Evolutionary conservation across 2,113 vertebrate species (phyloP), one percentile per base, ranked within the genome.

Genomic region (Oryzias celebensis): DNA sequence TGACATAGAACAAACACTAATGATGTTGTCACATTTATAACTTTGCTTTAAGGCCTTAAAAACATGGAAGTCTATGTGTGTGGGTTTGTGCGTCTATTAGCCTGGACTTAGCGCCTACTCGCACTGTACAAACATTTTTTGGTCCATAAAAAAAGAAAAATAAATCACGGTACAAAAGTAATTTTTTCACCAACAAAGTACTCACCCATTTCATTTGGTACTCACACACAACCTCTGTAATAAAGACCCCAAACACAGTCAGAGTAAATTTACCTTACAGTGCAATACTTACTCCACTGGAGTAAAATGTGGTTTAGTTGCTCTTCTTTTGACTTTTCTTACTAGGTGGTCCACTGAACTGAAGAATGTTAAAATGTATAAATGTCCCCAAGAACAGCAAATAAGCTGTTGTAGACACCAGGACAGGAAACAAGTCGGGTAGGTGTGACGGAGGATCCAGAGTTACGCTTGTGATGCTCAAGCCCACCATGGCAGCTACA

Each of bases 341-440:
- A 45, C 67, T 85, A 49, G 71, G 86, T 2, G 87, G 81, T 64
- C 92, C 90, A 71, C 89, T 95, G 65, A 98, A 90, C 58, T 95
- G 89, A 36, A 97, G 58, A 0, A 94, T 6, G 41, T 94, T 96
- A 62, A 99, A 98, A 66, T 98, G 95, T 0, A 92, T 0, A 68
- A 93, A 80, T 58, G 92, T 92, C 1, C 93, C 84, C 18, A 96
- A 51, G 61, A 99, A 98, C 50, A 98, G 93, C 6, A 92, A 54
- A 65, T 93, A 99, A 71, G 96, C 92, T 5, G 93, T 43, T 1
- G 80, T 4, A 0, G 96, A 96, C 55, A 98, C 91, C 0, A 94
- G 47, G 14, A 98, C 82, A 0, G 97, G 91, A 87, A 96, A 98
- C 57, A 98, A 60, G 82, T 99, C 95, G 0, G 97, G 97, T 0